These are phyloP conservation scores for Cataglyphis altisquamis DNA, from an alignment of 2,888 invertebrate genomes.

Conservation along the genomic window DNA sequence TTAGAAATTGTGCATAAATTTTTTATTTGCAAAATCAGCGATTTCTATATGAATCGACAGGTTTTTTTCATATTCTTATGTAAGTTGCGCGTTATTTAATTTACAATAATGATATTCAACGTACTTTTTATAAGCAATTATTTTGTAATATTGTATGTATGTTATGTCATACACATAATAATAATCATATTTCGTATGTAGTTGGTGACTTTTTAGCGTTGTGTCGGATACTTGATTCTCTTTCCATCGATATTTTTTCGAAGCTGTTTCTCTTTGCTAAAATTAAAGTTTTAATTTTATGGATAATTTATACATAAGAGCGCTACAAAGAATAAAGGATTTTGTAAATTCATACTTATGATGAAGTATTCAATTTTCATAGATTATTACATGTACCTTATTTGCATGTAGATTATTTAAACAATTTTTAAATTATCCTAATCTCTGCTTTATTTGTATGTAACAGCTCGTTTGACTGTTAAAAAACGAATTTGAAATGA, in stretches of 20 bases:
- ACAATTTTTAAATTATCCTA: neutral
- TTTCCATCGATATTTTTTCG: slow-evolving; percentile 3
- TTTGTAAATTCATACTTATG: slow-evolving; percentile 73
- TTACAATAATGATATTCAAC: slow-evolving; percentile 32
- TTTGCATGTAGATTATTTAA: neutral
- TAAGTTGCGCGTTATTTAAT: slow-evolving; percentile 41
- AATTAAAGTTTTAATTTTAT: slow-evolving; percentile 56
- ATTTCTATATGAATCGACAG: neutral
- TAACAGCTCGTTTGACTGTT: slow-evolving; percentile 3
- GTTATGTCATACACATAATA: slow-evolving; percentile 48
- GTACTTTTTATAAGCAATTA: slow-evolving; percentile 48
- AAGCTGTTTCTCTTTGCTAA: slow-evolving; percentile 22
- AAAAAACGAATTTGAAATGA: neutral
- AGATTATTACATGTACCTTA: neutral
- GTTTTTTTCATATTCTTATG: slow-evolving; percentile 37
- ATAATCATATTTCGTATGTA: slow-evolving; percentile 43
- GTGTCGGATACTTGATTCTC: neutral
- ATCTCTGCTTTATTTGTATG: slow-evolving; percentile 39
- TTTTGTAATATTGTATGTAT: slow-evolving; percentile 56
- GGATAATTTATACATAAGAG: slow-evolving; percentile 66
- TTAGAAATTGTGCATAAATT: neutral
- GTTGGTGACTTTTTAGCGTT: slow-evolving; percentile 26
- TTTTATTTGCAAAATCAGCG: slow-evolving; percentile 5
- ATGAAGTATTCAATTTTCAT: slow-evolving; percentile 20
- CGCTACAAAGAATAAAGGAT: slow-evolving; percentile 71